Percentiles rank a stretch among this genome's conserved stretches.
Conservation (phyloP, 1,140 invertebrate genomes). For the Drosophila truncata region DNA sequence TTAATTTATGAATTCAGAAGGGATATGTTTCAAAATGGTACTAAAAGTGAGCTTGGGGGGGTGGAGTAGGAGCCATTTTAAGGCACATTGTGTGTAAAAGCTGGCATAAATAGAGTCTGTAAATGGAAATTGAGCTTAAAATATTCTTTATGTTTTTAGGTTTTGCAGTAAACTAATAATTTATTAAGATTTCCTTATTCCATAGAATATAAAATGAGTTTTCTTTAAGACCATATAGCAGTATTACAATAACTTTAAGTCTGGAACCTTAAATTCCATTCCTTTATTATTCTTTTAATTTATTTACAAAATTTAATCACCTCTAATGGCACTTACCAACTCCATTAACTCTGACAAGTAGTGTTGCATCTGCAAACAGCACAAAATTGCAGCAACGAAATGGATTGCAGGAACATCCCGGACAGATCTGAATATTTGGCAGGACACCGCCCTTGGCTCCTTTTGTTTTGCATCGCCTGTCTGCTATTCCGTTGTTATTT, state of each 20-base stretch:
- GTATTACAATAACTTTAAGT: background rate
- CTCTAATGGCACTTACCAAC: constrained; percentile 13
- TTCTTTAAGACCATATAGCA: background rate
- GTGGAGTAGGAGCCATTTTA: background rate
- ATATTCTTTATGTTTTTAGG: too few relatives aligned
- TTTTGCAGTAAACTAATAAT: background rate
- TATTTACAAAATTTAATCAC: background rate
- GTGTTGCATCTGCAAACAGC: constrained; percentile 4
- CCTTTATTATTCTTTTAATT: background rate
- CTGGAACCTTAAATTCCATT: background rate
- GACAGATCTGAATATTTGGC: constrained; percentile 29
- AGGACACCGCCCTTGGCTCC: constrained; percentile 7
- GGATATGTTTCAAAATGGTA: background rate
- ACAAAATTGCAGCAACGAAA: constrained; percentile 18
- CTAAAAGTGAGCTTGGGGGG: background rate
- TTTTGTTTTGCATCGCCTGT: constrained; percentile 48
- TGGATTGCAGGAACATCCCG: constrained; percentile 35
- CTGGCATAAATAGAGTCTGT: background rate
- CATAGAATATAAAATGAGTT: too few relatives aligned
- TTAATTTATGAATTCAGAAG: constrained; percentile 12
- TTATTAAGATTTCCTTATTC: background rate
- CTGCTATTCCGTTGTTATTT: constrained; percentile 55
- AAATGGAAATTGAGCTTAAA: background rate
- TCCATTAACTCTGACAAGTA: background rate
- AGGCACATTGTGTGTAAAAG: background rate